Percentiles rank a stretch among this genome's conserved stretches.
Conservation (phyloP, 2,888 invertebrate species). For the Nomada fabriciana region DNA sequence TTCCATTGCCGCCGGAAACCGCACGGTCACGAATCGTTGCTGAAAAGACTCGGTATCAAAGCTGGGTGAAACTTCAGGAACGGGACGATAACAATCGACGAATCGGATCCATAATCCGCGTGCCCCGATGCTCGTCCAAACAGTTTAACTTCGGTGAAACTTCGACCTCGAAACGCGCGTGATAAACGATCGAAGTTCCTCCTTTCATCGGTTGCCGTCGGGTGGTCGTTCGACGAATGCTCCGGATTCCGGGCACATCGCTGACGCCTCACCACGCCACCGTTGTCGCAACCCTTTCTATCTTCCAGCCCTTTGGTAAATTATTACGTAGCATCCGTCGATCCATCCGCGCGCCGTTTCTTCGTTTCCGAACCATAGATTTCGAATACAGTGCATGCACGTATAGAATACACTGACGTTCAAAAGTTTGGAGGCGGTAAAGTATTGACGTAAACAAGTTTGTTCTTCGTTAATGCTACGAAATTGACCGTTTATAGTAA, state of each 20-base stretch:
- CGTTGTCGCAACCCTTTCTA: conserved; percentile 15
- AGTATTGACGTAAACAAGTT: no score
- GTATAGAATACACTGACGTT: no score
- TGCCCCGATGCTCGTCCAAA: conserved; percentile 60
- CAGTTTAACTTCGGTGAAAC: conserved; percentile 69
- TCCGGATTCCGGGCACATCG: conserved; percentile 52
- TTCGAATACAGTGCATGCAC: neutral
- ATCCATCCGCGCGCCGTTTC: neutral
- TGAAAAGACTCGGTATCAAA: conserved; percentile 26
- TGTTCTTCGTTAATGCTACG: no score
- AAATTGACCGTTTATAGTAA: no score
- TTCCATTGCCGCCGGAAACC: conserved; percentile 10
- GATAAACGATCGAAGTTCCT: conserved; percentile 68
- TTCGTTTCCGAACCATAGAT: conserved; percentile 22
- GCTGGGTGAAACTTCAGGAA: conserved; percentile 39
- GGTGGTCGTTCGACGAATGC: conserved; percentile 50
- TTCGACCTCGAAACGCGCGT: conserved; percentile 58
- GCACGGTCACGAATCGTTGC: conserved; percentile 29
- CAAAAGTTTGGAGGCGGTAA: no score
- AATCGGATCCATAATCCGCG: conserved; percentile 69
- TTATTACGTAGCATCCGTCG: conserved; percentile 43
- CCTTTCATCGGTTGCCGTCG: conserved; percentile 59
- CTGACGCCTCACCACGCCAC: conserved; percentile 24
- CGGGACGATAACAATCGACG: conserved; percentile 64
- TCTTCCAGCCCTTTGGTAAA: conserved; percentile 38